Evolutionary conservation across 2,888 invertebrate genomes (phyloP), one percentile per base, ranked within the genome.

Genomic region (Drosophila meridiana): DNA sequence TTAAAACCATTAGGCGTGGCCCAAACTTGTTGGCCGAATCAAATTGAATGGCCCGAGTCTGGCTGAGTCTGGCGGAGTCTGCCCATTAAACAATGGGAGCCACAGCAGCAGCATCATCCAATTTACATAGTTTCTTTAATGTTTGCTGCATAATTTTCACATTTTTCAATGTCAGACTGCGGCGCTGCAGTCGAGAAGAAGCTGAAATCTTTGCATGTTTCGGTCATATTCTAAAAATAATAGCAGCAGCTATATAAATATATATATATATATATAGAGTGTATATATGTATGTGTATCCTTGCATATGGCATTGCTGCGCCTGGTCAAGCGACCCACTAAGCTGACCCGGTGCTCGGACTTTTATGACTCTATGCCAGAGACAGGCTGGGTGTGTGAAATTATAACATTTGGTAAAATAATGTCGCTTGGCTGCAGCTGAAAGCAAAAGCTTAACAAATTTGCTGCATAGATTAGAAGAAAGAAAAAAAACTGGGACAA

Each of bases 71-170:
- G n/a, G 26, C 26, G 11, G 5, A 20, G n/a, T 7, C 34, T 1
- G 36, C 42, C 26, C 43, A 14, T 7, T 20, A 52, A 72, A 43
- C 40, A 53, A 40, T 13, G 57, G 61, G 32, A 62, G 71, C 60
- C 59, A 36, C 64, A 53, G 80, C 73, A 73, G 83, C 78, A 53
- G 80, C 73, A 73, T 80, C 78, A 85, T 78, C 82, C 88, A 76
- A 88, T 88, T 87, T 87, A 87, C 88, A 87, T 87, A 87, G 76
- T 87, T 84, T 76, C 87, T 86, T 87, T 88, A 87, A 87, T 88
- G 87, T 87, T 83, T 78, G 76, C 91, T 90, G 92, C 92, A 92
- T 92, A 92, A 92, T 92, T 91, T 92, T 88, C 87, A 83, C 92
- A 92, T 92, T 91, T 92, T 91, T 92, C 92, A 92, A 90, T 91